Evolutionary conservation across 2,797 vertebrate genomes (phyloP), one percentile per base, ranked within the genome.

Genomic region (Acridotheres tristis): DNA sequence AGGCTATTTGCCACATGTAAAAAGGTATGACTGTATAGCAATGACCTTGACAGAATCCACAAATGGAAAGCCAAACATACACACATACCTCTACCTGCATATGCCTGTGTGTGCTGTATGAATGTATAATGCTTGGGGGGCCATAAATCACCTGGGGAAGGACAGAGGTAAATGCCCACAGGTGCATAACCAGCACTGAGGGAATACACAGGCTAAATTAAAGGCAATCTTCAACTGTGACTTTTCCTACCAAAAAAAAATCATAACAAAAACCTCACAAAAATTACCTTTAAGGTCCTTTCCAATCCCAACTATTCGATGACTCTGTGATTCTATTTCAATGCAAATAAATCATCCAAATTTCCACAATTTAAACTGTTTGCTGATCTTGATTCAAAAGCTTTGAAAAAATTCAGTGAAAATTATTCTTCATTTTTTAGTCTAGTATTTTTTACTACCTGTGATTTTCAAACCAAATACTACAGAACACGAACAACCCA

Each of bases 391-490:
- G 30, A 87, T 65, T 25, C 48, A 95, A 61, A 51, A 81, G 25
- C 32, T 50, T 67, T 83, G 30, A 75, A 71, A 22, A 74, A 69
- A n/a, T n/a, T 61, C 32, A 53, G 19, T 51, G 21, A 78, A 78
- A 23, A 73, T 29, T 65, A 45, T 34, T 81, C 36, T 86, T 42
- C 9, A 59, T 92, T 92, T 79, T 67, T 59, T 62, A 74, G 58
- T n/a, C 57, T 89, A 74, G 19, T 55, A 48, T 51, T 48, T 80
- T 55, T 59, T 32, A 72, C 61, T 59, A 43, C 3, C 0, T 62
- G 30, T 77, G n/a, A 55, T 63, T 92, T 94, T 66, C 55, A 3
- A 93, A 88, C 55, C 48, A 89, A 79, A 83, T 20, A 75, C 14
- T 72, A 27, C 34, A 40, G 29, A 61, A 54, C 9, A 20, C 69